Base-by-base conservation (phyloP, 2,888 invertebrate species). In the Drosophila kokeensis region DNA sequence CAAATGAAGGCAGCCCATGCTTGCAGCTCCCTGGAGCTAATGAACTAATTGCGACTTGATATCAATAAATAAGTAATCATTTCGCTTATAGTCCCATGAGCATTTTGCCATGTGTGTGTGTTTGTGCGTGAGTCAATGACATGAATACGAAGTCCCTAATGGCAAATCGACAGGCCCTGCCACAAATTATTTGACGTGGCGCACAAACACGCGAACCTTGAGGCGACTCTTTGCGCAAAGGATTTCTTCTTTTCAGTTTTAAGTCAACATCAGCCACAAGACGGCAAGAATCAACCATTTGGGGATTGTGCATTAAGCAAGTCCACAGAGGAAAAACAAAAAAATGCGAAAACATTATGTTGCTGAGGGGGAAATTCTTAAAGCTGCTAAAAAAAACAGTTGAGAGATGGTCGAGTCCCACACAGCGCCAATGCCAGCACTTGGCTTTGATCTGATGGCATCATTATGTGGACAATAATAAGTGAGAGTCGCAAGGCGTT, bases 41-140 rank as follows among this genome's bases (percentile, higher is more conserved):
- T 84, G 67, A 76, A 73, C 70, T 89, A 89, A 87, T 87, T 87
- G 90, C 88, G 77, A 70, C 71, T 78, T 82, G 76, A 83, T 83
- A 83, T 78, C 78, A 71, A 86, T 87, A 81, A 76, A 87, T 88
- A 87, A 76, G 73, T 86, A 88, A 83, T 86, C 69, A 75, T 81
- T 85, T 60, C 45, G 61, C 52, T 50, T 45, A 62, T 7, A 4
- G 63, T 29, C 73, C 67, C 77, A 8, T 32, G 73, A 62, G 81
- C 58, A 69, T 83, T 57, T 66, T 53, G 30, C 45, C 21, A n/a
- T 34, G 30, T 42, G 13, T n/a, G 49, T 59, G 61, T 61, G 42
- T 55, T 61, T 60, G 59, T 57, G 53, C 40, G 52, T 50, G 60
- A 63, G 50, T 53, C 60, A 65, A 62, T 71, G 61, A 66, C 45